These are phyloP conservation scores for Trinectes maculatus DNA, from an alignment of 2,113 vertebrate genomes.

Conservation along the genomic window DNA sequence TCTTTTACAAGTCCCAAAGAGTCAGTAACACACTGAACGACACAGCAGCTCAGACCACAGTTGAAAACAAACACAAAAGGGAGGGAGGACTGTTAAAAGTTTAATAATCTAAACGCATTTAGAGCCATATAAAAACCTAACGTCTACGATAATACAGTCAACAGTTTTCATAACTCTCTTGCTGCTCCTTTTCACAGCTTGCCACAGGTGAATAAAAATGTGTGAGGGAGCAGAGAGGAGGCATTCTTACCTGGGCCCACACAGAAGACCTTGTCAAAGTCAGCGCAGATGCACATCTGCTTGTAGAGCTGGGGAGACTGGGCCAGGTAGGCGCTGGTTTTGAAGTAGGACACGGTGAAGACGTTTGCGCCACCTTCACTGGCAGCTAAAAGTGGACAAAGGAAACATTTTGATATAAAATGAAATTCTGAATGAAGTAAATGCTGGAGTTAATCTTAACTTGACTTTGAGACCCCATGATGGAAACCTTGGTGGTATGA, in stretches of 20 bases:
- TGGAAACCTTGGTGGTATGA: no score
- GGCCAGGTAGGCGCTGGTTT: constrained; percentile 97
- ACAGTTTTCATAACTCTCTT: constrained; percentile 21
- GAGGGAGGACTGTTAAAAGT: constrained; percentile 41
- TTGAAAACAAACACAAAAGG: constrained; percentile 27
- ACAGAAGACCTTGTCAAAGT: constrained; percentile 99
- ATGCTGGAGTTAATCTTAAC: background rate
- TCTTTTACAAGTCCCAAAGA: constrained; percentile 50
- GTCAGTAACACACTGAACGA: constrained; percentile 34
- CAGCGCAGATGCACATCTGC: constrained; percentile 99
- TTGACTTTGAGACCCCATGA: no score
- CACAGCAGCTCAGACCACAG: constrained; percentile 16
- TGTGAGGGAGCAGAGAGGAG: constrained; percentile 3
- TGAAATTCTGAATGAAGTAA: background rate
- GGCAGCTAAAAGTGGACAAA: constrained; percentile 86
- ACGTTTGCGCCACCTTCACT: constrained; percentile 99
- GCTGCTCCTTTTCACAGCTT: constrained; percentile 13
- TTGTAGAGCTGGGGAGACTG: constrained; percentile 99
- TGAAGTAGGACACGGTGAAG: constrained; percentile 98
- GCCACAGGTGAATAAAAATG: background rate
- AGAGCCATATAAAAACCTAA: constrained; percentile 31
- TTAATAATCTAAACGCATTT: constrained; percentile 45
- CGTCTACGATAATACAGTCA: constrained; percentile 33
- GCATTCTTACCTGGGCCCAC: constrained; percentile 92
- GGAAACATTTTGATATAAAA: constrained; percentile 10